These are phyloP conservation scores for Mustelus asterias DNA, from an alignment of 2,113 vertebrate genomes.

Conservation along the genomic window DNA sequence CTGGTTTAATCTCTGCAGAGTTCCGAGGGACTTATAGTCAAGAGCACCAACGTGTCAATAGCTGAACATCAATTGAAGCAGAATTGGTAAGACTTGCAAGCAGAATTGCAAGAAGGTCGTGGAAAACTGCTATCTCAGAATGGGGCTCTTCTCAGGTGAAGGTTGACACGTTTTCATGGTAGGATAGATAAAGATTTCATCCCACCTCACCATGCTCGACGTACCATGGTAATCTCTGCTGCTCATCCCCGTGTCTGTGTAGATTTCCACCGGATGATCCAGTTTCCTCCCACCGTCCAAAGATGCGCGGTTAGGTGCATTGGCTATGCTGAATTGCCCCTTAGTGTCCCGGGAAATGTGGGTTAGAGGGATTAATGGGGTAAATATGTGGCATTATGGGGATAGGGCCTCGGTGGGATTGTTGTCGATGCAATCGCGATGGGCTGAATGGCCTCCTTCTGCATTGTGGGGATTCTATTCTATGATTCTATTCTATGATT, in stretches of 20 bases:
- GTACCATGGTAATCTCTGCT: not conserved
- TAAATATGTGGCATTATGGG: too few species aligned
- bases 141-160: not conserved
- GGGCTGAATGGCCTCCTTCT: too few species aligned
- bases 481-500: too few species aligned
- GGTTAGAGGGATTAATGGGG: too few species aligned
- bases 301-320: too few species aligned
- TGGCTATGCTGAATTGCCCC: too few species aligned
- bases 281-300: too few species aligned
- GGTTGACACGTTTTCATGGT: not conserved
- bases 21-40: not conserved
- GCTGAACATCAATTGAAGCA: not conserved
- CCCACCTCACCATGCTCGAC: not conserved
- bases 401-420: too few species aligned
- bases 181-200: not conserved
- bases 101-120: not conserved
- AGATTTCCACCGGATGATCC: too few species aligned
- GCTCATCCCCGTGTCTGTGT: not conserved
- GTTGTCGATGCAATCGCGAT: too few species aligned
- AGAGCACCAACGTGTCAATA: not conserved
- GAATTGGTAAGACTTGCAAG: not conserved
- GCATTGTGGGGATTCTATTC: too few species aligned
- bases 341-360: too few species aligned
- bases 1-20: not conserved
- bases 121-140: not conserved